Base-by-base conservation (phyloP, 53 echinoderm and acorn worm genomes). In the Actinopyga echinites region DNA sequence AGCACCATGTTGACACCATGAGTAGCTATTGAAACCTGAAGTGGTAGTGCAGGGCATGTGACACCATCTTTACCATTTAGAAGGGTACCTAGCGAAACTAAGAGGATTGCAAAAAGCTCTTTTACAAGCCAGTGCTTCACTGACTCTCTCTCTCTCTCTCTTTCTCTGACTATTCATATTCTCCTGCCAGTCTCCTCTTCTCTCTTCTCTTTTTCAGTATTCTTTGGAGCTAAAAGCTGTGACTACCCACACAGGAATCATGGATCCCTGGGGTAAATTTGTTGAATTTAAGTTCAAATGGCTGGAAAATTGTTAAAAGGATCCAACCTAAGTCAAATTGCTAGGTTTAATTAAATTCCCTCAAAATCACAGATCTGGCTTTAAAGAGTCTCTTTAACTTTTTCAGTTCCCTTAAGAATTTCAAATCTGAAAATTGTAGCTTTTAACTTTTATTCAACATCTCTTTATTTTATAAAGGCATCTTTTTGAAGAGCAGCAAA, bases 231-330 rank as follows among this genome's bases (percentile, higher is more conserved):
- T 68, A 68, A 68, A 68, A 68, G 68, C 68, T 68, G 68, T 30
- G 38, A 68, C 68, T 68, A 34, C 68, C 68, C 68, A 40, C 68
- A 68, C 42, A 68, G 38, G 68, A 68, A 38, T 68, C 68, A 68
- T 31, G 34, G n/a, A 68, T 68, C 68, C 68, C 68, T 36, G 68
- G 68, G 68, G 68, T 68, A 22, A 30, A 34, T 68, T 68, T 34
- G 38, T n/a, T 38, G 68, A 68, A 68, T 68, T 30, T 36, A 33
- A 68, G 68, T 68, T 68, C 68, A 68, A 68, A 68, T 68, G 68
- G 68, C 68, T 68, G 68, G 68, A 68, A 68, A 68, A 68, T 68
- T 68, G 34, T 68, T 68, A 68, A 68, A 68, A 68, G 68, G 68
- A 68, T 68, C 38, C 38, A 30, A 21, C 22, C 21, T 38, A 68